These are phyloP conservation scores for Blennius ocellaris DNA, from an alignment of 2,113 vertebrate species.

Conservation along the genomic window DNA sequence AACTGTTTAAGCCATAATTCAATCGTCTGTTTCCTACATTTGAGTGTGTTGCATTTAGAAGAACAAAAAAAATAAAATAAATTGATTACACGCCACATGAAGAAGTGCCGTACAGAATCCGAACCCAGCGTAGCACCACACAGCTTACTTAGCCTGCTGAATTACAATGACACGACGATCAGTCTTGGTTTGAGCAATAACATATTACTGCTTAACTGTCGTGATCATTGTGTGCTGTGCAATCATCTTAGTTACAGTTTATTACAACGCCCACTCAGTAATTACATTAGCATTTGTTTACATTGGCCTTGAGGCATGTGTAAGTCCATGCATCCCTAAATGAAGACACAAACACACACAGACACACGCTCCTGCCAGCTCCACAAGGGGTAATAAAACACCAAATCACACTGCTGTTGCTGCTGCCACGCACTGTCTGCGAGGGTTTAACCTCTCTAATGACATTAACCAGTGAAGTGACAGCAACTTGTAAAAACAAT, in stretches of 20 bases:
- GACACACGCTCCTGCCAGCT: conserved; percentile 31
- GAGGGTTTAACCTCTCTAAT: conserved; percentile 20
- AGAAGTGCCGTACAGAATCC: conserved; percentile 19
- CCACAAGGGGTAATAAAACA: conserved; percentile 52
- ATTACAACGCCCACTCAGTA: conserved; percentile 79
- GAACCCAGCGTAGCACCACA: conserved; percentile 10
- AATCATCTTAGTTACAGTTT: conserved; percentile 85
- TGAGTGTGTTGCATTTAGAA: conserved; percentile 21
- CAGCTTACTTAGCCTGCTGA: conserved; percentile 8
- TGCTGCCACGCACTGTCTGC: conserved; percentile 15
- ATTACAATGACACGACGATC: conserved; percentile 50
- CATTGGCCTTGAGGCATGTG: conserved; percentile 77
- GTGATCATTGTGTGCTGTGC: conserved; percentile 72
- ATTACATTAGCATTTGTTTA: conserved; percentile 86
- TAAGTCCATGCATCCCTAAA: conserved; percentile 54
- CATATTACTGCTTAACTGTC: conserved; percentile 63
- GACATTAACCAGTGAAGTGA: conserved; percentile 15
- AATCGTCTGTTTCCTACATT: not conserved
- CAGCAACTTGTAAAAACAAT: not conserved
- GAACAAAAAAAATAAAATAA: conserved; percentile 3
- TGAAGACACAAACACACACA: not conserved
- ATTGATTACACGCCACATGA: conserved; percentile 24
- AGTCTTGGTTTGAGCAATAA: conserved; percentile 60
- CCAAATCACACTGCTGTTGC: conserved; percentile 21
- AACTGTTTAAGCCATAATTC: conserved; percentile 49